These are phyloP conservation scores for Falco rusticolus DNA, from an alignment of 2,797 vertebrate genomes.

Conservation along the genomic window DNA sequence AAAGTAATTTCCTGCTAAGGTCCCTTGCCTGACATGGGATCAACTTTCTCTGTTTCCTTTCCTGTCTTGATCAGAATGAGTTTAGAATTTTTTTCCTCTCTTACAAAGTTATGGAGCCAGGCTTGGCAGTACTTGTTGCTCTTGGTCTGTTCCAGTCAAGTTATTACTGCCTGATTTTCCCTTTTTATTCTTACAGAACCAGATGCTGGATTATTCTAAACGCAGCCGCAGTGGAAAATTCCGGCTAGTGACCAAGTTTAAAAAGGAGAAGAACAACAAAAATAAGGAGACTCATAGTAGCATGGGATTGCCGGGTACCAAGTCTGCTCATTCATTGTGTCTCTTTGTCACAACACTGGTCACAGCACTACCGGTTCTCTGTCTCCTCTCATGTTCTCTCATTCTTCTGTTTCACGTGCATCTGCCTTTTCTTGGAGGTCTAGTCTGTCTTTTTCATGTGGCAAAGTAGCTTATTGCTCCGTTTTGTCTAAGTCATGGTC, in stretches of 20 bases:
- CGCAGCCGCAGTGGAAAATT: slow-evolving; percentile 91
- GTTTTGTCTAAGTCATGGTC: neutral
- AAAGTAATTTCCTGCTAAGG: neutral
- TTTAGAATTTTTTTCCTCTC: neutral
- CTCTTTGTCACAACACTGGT: neutral
- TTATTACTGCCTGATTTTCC: neutral
- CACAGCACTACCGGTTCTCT: neutral
- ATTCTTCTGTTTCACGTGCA: neutral
- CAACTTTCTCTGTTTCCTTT: slow-evolving; percentile 4
- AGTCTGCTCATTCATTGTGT: slow-evolving; percentile 12
- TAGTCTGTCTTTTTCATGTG: neutral
- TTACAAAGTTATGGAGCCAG: neutral
- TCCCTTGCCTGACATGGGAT: neutral
- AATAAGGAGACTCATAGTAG: slow-evolving; percentile 88
- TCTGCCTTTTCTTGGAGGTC: neutral
- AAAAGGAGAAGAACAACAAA: slow-evolving; percentile 96
- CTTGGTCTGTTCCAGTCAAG: neutral
- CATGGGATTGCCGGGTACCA: slow-evolving; percentile 87
- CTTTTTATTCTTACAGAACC: slow-evolving; percentile 75
- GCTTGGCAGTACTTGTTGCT: neutral
- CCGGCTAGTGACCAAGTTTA: slow-evolving; percentile 95
- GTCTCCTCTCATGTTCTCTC: neutral
- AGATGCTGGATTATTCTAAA: slow-evolving; percentile 89
- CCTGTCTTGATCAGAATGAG: neutral
- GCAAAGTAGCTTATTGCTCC: neutral